Conservation (phyloP, 2,113 vertebrate species). For the Aphelocoma coerulescens region DNA sequence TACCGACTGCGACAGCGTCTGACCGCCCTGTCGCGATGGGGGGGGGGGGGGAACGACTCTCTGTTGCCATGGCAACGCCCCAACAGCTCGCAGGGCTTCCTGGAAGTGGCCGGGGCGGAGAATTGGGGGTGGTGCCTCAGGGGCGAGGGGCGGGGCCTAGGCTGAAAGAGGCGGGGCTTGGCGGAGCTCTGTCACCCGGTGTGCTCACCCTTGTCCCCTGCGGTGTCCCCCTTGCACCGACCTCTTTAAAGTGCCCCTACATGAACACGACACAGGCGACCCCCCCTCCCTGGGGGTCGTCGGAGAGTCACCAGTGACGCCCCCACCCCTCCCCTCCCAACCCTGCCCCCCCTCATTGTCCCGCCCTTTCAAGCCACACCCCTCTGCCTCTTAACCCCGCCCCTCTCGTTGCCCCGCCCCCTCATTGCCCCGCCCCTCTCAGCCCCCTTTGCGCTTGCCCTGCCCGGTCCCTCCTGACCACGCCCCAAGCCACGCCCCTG, state of each 20-base stretch:
- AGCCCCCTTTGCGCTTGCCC: not conserved
- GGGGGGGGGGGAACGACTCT: not conserved
- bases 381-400: too few species aligned
- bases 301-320: not conserved
- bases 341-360: too few species aligned
- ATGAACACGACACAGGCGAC: not conserved
- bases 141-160: not conserved
- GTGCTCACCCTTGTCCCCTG: not conserved
- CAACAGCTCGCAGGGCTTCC: not conserved
- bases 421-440: too few species aligned
- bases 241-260: not conserved
- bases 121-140: not conserved
- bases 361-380: too few species aligned
- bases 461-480: not conserved
- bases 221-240: not conserved
- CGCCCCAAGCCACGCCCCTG: not conserved
- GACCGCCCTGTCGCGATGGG: not conserved
- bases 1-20: not conserved
- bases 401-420: too few species aligned
- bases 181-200: too few species aligned
- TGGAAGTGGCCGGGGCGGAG: not conserved
- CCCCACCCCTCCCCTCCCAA: too few species aligned
- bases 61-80: not conserved
- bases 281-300: too few species aligned
- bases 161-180: not conserved